Base-by-base conservation (phyloP, 2,113 vertebrate species). In the Nycticebus coucang region DNA sequence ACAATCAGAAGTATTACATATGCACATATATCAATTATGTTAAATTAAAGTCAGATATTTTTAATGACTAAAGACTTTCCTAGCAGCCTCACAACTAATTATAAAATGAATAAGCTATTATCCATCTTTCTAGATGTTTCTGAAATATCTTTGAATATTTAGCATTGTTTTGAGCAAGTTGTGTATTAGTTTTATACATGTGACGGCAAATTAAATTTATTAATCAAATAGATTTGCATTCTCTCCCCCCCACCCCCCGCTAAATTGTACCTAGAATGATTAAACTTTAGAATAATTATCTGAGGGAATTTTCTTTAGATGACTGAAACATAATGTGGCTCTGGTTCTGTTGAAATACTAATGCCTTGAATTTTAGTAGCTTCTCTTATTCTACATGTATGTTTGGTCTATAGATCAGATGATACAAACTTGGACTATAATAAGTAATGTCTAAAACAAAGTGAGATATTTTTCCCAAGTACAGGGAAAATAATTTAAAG, bases 41-140 rank as follows among this genome's bases (percentile, higher is more conserved):
- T 97, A 93, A 98, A 89, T 97, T 97, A 55, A 69, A 95, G 97
- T 97, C 69, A 93, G 60, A 93, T 97, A 97, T 93, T 89, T 96
- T 89, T 96, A 97, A 84, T 97, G 95, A 75, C 77, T 97, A 87
- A 96, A 94, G 71, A 91, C 37, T 96, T 97, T 81, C 85, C 89
- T 85, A 88, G 94, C 93, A 95, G 68, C 45, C 72, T 95, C 21
- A 86, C 59, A 92, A 94, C 71, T 97, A 97, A 97, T 97, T 96
- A 93, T 88, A 71, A 97, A 97, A 95, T 50, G 30, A 97, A 89
- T 84, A 78, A 94, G 19, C 41, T 92, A 66, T 71, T 97, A 97
- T 50, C 62, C 17, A 69, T 83, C 45, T 82, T 95, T 89, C 50
- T 81, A 83, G 78, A 91, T 97, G 93, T 97, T 97, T 93, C 84